Evolutionary conservation across 1,140 invertebrate genomes (phyloP).

Genomic region (Caenorhabditis inopinata): DNA sequence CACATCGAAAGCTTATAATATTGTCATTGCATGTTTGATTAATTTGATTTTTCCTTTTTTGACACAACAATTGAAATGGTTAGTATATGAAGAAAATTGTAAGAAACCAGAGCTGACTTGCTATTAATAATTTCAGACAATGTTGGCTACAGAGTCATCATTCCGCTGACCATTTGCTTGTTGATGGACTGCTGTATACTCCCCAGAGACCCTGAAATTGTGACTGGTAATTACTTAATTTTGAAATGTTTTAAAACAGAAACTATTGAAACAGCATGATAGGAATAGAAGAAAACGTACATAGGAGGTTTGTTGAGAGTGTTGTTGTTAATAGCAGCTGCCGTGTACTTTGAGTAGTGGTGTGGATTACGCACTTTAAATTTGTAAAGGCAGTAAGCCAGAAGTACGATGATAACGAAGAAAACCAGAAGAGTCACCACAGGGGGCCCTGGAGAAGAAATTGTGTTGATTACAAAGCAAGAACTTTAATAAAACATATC

Average conservation of each 20-base stretch:
- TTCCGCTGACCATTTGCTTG: background rate
- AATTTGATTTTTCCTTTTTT: background rate
- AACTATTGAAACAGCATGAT: background rate
- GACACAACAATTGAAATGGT: slow-evolving; percentile 14
- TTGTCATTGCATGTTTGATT: background rate
- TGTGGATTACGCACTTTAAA: slow-evolving; percentile 24
- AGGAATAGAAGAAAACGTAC: slow-evolving; percentile 2
- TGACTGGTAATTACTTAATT: too few species aligned
- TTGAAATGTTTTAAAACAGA: background rate
- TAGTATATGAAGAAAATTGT: background rate
- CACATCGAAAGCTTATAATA: background rate
- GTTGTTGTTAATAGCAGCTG: slow-evolving; percentile 19
- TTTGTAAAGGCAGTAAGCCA: slow-evolving; percentile 1
- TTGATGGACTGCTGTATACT: slow-evolving; percentile 13
- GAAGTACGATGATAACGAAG: background rate
- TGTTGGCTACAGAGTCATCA: slow-evolving; percentile 13
- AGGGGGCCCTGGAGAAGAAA: slow-evolving; percentile 7
- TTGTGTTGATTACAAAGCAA: background rate
- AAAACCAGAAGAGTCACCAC: slow-evolving; percentile 21
- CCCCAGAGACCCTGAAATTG: slow-evolving; percentile 15
- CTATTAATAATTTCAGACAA: background rate
- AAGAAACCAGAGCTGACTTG: background rate
- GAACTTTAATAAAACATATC: background rate
- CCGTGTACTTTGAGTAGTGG: slow-evolving; percentile 25
- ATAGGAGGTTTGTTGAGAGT: slow-evolving; percentile 4